Conservation (phyloP, 64 coral and sea anemone genomes). For the Pocillopora verrucosa region DNA sequence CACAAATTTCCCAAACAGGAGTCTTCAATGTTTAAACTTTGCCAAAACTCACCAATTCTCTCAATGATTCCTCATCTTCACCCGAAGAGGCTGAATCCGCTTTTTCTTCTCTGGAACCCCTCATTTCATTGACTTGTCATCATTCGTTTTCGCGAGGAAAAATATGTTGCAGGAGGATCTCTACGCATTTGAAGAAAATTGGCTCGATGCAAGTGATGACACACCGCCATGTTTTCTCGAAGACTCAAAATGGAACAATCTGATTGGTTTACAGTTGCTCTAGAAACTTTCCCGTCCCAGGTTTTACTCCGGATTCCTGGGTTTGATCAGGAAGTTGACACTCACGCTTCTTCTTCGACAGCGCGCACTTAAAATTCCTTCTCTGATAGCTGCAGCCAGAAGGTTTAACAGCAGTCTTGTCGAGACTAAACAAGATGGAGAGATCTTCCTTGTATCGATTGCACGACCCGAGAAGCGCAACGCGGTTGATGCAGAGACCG, state of each 20-base stretch:
- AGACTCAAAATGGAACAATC: too few species aligned
- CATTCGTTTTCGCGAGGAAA: too few species aligned
- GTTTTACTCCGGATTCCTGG: neutral
- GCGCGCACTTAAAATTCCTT: conserved; percentile 21
- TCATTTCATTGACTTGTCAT: too few species aligned
- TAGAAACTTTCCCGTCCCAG: conserved; percentile 57
- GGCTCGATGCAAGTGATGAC: too few species aligned
- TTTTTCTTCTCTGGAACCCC: too few species aligned
- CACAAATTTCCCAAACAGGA: neutral
- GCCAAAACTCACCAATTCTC: conserved; percentile 71
- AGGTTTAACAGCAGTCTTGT: conserved; percentile 65
- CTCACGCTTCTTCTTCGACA: too few species aligned
- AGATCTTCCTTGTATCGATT: conserved; percentile 82
- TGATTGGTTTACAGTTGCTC: conserved; percentile 70
- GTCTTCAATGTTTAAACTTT: neutral
- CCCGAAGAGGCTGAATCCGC: too few species aligned
- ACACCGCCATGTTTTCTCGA: too few species aligned
- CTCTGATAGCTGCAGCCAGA: neutral
- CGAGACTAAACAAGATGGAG: conserved; percentile 71
- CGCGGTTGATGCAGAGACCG: conserved; percentile 82
- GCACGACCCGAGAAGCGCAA: conserved; percentile 92
- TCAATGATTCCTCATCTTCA: conserved; percentile 72
- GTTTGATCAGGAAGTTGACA: too few species aligned
- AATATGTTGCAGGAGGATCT: too few species aligned
- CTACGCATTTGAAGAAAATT: too few species aligned